Conservation (phyloP, 2,797 vertebrate genomes). For the Odontamblyopus rebecca region DNA sequence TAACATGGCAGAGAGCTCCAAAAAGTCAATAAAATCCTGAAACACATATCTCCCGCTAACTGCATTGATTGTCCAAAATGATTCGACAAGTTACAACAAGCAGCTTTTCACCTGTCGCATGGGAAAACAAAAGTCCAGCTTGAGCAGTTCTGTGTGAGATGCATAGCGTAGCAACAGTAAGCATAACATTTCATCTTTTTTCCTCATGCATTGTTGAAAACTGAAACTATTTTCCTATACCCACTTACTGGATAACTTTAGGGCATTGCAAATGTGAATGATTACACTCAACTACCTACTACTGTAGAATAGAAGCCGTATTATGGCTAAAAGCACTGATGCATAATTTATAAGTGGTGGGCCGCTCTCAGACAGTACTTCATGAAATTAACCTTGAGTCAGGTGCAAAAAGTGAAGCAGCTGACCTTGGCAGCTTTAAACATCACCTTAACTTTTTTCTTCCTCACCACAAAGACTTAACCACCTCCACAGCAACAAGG, state of each 20-base stretch:
- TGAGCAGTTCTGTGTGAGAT: neutral
- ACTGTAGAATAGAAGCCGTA: neutral
- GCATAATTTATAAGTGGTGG: slow-evolving; percentile 29
- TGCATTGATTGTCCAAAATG: neutral
- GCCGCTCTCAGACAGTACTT: slow-evolving; percentile 35
- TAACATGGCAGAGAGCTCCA: no score
- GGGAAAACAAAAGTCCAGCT: neutral
- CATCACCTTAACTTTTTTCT: slow-evolving; percentile 15
- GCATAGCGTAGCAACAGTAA: neutral
- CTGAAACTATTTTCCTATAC: neutral
- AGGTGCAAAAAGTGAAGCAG: slow-evolving; percentile 42
- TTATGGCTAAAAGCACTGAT: neutral
- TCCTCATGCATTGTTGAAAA: neutral
- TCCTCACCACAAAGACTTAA: slow-evolving; percentile 42
- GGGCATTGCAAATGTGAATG: neutral
- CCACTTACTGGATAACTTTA: neutral
- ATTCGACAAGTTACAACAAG: neutral
- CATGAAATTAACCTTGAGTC: slow-evolving; percentile 45
- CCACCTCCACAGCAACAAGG: slow-evolving; percentile 38
- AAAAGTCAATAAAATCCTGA: no score
- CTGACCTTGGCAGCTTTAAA: slow-evolving; percentile 31
- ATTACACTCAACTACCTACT: neutral
- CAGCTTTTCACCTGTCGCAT: neutral
- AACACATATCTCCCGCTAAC: neutral
- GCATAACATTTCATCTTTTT: neutral